Evolutionary conservation across 2,113 vertebrate species (phyloP).

Genomic region (Takifugu bimaculatus): DNA sequence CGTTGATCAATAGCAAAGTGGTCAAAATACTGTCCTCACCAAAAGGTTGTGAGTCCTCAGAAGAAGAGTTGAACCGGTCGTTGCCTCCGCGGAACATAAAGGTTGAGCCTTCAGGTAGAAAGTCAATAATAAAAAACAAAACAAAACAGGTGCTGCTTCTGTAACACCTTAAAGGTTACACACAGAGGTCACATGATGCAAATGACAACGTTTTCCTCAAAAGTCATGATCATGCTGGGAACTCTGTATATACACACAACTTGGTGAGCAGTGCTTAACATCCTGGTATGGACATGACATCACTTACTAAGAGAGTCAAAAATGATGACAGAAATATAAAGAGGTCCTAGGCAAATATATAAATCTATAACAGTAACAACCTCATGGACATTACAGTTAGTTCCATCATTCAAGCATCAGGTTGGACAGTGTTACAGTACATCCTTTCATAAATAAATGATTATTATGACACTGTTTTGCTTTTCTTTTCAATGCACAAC

Average conservation of each 20-base stretch:
- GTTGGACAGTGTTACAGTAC: constrained; percentile 56
- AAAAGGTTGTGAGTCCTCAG: constrained; percentile 48
- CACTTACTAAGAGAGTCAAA: constrained; percentile 58
- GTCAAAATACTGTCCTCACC: constrained; percentile 59
- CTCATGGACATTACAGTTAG: constrained; percentile 47
- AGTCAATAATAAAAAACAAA: constrained; percentile 41
- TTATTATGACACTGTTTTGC: constrained; percentile 28
- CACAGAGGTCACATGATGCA: constrained; percentile 56
- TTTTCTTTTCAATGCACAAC: constrained; percentile 39
- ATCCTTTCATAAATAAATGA: constrained; percentile 56
- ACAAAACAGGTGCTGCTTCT: constrained; percentile 46
- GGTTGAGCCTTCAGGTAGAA: constrained; percentile 50
- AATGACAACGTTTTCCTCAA: constrained; percentile 48
- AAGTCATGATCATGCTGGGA: constrained; percentile 59
- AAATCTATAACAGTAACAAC: constrained; percentile 54
- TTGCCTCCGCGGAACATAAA: constrained; percentile 46
- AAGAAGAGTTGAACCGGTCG: constrained; percentile 48
- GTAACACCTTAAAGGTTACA: constrained; percentile 23
- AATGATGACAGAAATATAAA: constrained; percentile 72
- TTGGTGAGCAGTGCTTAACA: constrained; percentile 61
- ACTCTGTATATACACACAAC: constrained; percentile 60
- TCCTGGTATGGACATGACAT: constrained; percentile 47
- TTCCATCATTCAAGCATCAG: constrained; percentile 40
- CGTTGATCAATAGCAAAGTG: constrained; percentile 66
- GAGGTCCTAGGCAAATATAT: constrained; percentile 67